phyloP scores from a whole-genome alignment of 2,797 vertebrate species.

The Ispidina picta region DNA sequence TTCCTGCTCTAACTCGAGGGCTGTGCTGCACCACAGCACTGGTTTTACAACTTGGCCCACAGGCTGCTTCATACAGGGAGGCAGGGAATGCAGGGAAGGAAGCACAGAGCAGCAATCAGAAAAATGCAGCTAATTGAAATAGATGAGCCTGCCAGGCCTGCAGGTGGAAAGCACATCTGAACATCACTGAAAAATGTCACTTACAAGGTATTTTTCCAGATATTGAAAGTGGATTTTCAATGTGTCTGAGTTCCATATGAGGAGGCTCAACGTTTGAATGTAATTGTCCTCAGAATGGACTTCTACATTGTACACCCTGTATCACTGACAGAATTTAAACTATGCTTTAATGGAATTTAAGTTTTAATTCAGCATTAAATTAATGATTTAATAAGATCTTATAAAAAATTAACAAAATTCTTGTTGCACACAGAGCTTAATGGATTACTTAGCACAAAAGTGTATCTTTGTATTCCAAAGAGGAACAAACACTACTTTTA shows the following conservation, averaged over 20 bases:
- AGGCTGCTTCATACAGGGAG: neutral
- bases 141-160: neutral
- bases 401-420: neutral
- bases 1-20: neutral
- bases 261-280: neutral
- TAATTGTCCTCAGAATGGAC: neutral
- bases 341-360: neutral
- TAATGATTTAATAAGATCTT: neutral
- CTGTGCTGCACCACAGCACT: neutral
- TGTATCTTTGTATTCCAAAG: neutral
- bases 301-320: neutral
- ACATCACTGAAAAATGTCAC: neutral
- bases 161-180: neutral
- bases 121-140: neutral
- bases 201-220: neutral
- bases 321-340: neutral
- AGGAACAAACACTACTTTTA: neutral
- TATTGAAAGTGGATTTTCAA: neutral
- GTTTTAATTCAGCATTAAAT: too few relatives aligned
- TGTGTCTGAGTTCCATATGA: neutral
- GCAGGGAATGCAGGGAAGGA: neutral
- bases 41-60: neutral
- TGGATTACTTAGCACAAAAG: neutral
- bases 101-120: neutral
- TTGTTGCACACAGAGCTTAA: neutral